phyloP scores from a whole-genome alignment of 2,888 invertebrate species.

The Agrilus mali region DNA sequence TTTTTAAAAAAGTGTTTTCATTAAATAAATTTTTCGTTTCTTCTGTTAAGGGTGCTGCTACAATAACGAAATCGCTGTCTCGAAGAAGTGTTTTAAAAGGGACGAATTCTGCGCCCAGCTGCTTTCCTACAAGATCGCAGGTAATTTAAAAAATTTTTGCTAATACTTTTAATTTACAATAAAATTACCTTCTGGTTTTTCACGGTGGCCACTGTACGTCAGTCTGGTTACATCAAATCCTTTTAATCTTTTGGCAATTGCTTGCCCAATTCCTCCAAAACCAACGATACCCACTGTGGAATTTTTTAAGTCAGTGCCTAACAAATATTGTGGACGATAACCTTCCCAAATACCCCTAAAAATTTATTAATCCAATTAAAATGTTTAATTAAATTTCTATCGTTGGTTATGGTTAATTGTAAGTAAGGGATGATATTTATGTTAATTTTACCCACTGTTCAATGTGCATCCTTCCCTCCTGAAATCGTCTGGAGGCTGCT shows the following conservation, averaged over 20 bases:
- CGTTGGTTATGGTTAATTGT: too few relatives aligned
- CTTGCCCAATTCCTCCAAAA: slow-evolving; percentile 65
- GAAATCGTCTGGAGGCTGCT: slow-evolving; percentile 59
- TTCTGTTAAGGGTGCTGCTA: slow-evolving; percentile 52
- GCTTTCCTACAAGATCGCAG: slow-evolving; percentile 26
- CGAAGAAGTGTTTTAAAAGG: slow-evolving; percentile 51
- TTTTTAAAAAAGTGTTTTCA: slow-evolving; percentile 48
- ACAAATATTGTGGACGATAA: slow-evolving; percentile 40
- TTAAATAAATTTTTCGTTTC: slow-evolving; percentile 63
- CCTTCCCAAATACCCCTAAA: too few relatives aligned
- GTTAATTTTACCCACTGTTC: slow-evolving; percentile 36
- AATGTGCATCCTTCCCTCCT: slow-evolving; percentile 58
- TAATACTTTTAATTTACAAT: too few relatives aligned
- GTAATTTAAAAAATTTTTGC: neutral
- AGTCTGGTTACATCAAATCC: slow-evolving; percentile 61
- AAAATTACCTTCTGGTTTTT: slow-evolving; percentile 44
- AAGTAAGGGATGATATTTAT: too few relatives aligned
- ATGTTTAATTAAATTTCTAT: too few relatives aligned
- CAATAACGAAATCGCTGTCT: slow-evolving; percentile 64
- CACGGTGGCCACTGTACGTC: slow-evolving; percentile 62
- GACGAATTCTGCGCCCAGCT: slow-evolving; percentile 27
- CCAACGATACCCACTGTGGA: slow-evolving; percentile 77
- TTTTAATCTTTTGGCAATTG: slow-evolving; percentile 56
- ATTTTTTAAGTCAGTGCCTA: slow-evolving; percentile 65
- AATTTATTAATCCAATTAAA: too few relatives aligned